Conservation (phyloP, 2,888 invertebrate genomes). For the Chrysina gloriosa region DNA sequence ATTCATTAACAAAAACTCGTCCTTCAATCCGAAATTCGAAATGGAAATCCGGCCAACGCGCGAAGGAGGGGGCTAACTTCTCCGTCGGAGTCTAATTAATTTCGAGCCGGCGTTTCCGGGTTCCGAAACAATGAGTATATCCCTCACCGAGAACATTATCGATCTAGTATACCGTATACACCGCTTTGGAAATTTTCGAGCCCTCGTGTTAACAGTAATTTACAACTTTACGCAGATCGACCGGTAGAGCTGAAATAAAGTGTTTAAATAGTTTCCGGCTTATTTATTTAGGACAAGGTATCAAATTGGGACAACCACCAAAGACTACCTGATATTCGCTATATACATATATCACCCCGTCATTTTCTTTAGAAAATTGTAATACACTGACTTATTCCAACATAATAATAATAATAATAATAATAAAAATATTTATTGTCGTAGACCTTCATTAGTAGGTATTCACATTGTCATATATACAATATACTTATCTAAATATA, state of each 20-base stretch:
- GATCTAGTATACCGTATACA: not conserved
- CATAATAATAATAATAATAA: too few relatives aligned
- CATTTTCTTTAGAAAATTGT: too few relatives aligned
- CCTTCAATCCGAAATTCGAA: slow-evolving; percentile 24
- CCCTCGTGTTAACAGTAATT: slow-evolving; percentile 10
- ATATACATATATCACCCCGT: too few relatives aligned
- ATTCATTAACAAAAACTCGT: slow-evolving; percentile 39
- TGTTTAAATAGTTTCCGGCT: slow-evolving; percentile 1
- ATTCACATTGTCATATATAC: too few relatives aligned
- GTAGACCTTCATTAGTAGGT: too few relatives aligned
- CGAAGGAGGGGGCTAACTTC: not conserved
- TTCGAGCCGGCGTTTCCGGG: slow-evolving; percentile 25
- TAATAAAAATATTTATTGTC: too few relatives aligned
- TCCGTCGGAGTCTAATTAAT: slow-evolving; percentile 33
- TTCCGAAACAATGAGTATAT: slow-evolving; percentile 32
- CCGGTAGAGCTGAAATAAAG: not conserved
- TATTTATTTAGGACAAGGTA: slow-evolving; percentile 1
- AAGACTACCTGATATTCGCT: too few relatives aligned
- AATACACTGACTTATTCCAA: too few relatives aligned
- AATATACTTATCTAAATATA: too few relatives aligned
- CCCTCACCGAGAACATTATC: slow-evolving; percentile 26
- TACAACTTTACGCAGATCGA: slow-evolving; percentile 17
- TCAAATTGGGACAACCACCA: too few relatives aligned
- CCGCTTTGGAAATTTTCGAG: slow-evolving; percentile 14
- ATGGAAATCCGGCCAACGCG: slow-evolving; percentile 17